Conservation (phyloP, 1,140 invertebrate genomes). For the Meloidogyne chitwoodi region DNA sequence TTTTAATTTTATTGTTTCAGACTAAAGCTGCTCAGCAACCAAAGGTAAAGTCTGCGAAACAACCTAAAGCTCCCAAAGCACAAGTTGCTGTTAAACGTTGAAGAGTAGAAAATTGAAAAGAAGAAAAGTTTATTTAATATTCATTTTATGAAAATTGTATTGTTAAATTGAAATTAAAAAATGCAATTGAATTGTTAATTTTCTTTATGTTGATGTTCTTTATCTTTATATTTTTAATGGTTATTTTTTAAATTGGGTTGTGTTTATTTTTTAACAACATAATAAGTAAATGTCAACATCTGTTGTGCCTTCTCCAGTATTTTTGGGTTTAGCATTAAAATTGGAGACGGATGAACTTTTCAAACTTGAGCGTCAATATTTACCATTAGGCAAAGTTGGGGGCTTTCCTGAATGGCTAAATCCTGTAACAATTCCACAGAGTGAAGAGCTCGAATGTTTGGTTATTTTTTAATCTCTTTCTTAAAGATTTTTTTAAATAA, state of each 20-base stretch:
- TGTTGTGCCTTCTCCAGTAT: neutral
- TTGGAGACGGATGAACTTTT: constrained; percentile 15
- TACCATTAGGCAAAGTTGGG: constrained; percentile 44
- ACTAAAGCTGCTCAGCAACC: constrained; percentile 49
- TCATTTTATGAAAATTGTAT: neutral
- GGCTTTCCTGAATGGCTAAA: constrained; percentile 40
- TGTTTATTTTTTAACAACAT: neutral
- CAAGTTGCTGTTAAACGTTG: constrained; percentile 58
- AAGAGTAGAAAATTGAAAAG: constrained; percentile 7
- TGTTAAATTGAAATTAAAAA: neutral
- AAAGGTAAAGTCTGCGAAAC: constrained; percentile 40
- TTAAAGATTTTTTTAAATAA: neutral
- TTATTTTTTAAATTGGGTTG: constrained; percentile 1
- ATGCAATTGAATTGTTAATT: neutral
- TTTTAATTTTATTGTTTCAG: constrained; percentile 34
- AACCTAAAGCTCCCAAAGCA: constrained; percentile 41
- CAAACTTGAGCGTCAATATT: constrained; percentile 25
- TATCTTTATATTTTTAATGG: neutral
- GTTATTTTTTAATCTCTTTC: constrained; percentile 16
- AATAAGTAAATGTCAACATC: neutral
- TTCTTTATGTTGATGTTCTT: neutral
- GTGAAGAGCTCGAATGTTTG: constrained; percentile 25
- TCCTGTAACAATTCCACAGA: constrained; percentile 30
- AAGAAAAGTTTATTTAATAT: neutral
- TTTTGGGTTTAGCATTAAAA: constrained; percentile 32